Percentiles rank a stretch among this genome's conserved stretches.
These are phyloP conservation scores for Chymomyza procnemis DNA, from an alignment of 2,888 invertebrate genomes.

Conservation along the genomic window DNA sequence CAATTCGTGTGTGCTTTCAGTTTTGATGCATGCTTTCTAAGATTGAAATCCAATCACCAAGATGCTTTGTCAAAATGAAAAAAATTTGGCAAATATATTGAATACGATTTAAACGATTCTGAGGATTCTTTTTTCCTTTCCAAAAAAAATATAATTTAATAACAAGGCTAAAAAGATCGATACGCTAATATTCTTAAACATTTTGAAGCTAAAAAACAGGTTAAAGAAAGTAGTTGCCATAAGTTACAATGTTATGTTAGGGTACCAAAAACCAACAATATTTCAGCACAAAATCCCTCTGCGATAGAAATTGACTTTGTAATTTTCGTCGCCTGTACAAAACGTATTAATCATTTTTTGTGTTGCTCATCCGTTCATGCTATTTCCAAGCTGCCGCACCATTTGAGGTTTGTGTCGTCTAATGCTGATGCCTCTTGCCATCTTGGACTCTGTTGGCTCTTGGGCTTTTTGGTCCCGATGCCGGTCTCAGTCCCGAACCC, in stretches of 20 bases:
- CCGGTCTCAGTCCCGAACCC: not conserved
- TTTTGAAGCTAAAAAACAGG: not conserved
- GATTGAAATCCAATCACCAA: too few relatives aligned
- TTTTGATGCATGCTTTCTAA: too few relatives aligned
- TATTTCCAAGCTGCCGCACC: slow-evolving; percentile 13
- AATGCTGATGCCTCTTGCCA: slow-evolving; percentile 24
- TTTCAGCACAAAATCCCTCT: not conserved
- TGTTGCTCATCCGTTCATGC: slow-evolving; percentile 39
- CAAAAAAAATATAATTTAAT: too few relatives aligned
- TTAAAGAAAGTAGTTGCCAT: not conserved
- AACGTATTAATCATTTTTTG: slow-evolving; percentile 46
- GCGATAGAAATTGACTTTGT: not conserved
- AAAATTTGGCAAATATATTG: too few relatives aligned
- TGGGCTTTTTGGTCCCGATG: slow-evolving; percentile 11
- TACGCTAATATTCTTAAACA: too few relatives aligned
- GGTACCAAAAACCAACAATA: not conserved
- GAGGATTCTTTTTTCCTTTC: too few relatives aligned
- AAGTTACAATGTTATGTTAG: not conserved
- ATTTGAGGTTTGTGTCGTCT: not conserved
- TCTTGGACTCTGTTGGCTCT: not conserved
- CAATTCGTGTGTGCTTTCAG: too few relatives aligned
- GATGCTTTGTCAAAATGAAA: too few relatives aligned
- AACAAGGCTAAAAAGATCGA: too few relatives aligned
- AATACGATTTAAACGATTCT: too few relatives aligned
- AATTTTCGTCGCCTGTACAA: not conserved